Conservation (phyloP, 2,113 vertebrate species). For the Pelecanoides urinatrix region DNA sequence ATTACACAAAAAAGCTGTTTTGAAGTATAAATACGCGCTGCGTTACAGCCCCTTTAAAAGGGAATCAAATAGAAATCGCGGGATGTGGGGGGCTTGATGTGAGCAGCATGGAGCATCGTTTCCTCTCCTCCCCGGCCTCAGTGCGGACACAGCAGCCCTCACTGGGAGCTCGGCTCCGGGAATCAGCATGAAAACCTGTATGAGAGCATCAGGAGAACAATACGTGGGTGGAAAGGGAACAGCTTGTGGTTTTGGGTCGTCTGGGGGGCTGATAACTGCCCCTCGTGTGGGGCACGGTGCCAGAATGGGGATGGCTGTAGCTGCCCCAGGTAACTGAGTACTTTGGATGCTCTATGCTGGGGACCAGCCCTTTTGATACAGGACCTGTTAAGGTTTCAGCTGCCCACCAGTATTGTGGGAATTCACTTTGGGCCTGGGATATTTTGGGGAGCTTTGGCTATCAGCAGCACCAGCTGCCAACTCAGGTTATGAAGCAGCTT, state of each 20-base stretch:
- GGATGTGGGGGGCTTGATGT: neutral
- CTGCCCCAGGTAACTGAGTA: neutral
- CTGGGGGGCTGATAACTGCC: neutral
- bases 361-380: accelerated
- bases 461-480: neutral
- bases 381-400: neutral
- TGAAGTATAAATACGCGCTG: conserved; percentile 13
- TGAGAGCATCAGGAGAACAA: accelerated
- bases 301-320: neutral
- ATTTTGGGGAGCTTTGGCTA: neutral
- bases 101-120: neutral
- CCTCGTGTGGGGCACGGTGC: accelerated
- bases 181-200: accelerated
- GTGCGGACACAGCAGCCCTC: neutral
- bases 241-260: accelerated
- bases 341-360: neutral
- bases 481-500: neutral
- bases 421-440: neutral
- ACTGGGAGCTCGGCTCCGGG: neutral
- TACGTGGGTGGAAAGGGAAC: neutral
- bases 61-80: neutral
- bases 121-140: neutral
- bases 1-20: conserved; percentile 60
- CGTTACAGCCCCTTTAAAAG: neutral
- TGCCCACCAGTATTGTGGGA: neutral